phyloP scores from a whole-genome alignment of 2,797 vertebrate genomes.

The Lagocephalus sceleratus region DNA sequence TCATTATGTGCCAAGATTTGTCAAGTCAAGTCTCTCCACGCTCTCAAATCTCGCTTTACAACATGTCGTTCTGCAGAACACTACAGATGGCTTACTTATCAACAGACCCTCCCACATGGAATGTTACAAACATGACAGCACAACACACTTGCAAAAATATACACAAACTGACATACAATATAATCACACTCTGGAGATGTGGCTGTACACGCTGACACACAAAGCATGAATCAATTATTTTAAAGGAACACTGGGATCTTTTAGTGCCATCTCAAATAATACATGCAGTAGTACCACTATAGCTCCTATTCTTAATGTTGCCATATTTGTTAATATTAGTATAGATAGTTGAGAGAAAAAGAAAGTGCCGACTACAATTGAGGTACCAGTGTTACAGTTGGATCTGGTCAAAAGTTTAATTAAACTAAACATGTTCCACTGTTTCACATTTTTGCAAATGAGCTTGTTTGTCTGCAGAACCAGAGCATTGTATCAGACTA shows the following conservation, averaged over 20 bases:
- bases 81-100: constrained; percentile 87
- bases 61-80: constrained; percentile 81
- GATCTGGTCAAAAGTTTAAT: background rate
- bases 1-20: constrained; percentile 86
- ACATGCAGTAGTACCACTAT: constrained; percentile 10
- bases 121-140: constrained; percentile 81
- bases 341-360: constrained; percentile 13
- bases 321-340: constrained; percentile 3
- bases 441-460: background rate
- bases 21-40: constrained; percentile 84
- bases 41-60: constrained; percentile 81
- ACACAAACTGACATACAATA: constrained; percentile 74
- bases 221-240: constrained; percentile 58
- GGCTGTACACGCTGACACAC: constrained; percentile 59
- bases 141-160: constrained; percentile 78
- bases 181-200: constrained; percentile 66
- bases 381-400: constrained; percentile 2
- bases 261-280: constrained; percentile 35
- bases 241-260: constrained; percentile 45
- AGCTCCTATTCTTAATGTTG: constrained; percentile 3
- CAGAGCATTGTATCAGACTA: background rate
- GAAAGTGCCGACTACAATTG: constrained; percentile 9
- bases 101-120: constrained; percentile 84
- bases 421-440: background rate
- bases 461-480: background rate